Percentiles rank a stretch among this genome's conserved stretches.
phyloP scores from a whole-genome alignment of 2,113 vertebrate genomes.

The Serinus canaria region DNA sequence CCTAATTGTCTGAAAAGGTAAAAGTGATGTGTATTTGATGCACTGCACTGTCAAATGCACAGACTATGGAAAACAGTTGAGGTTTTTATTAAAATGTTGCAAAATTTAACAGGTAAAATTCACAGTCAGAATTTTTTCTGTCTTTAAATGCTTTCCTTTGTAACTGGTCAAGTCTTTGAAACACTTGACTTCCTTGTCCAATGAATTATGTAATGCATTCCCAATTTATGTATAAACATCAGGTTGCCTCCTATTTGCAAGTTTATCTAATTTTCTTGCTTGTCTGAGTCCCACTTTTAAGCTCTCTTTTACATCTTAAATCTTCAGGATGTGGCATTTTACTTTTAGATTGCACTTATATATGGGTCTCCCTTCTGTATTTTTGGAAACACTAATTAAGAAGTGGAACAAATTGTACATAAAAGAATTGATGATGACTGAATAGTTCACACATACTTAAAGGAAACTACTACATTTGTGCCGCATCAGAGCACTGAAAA shows the following conservation, averaged over 20 bases:
- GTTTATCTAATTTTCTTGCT: neutral
- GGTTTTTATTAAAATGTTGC: neutral
- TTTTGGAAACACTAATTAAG: conserved; percentile 71
- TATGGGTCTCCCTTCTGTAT: conserved; percentile 65
- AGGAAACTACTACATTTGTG: conserved; percentile 65
- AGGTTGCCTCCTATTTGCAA: neutral
- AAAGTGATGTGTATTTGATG: neutral
- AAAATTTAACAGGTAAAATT: neutral
- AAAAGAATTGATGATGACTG: conserved; percentile 59
- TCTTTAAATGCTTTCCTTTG: neutral
- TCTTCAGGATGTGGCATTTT: conserved; percentile 45
- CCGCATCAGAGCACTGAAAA: conserved; percentile 46
- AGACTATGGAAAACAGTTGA: neutral
- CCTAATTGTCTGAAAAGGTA: neutral
- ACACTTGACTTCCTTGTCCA: neutral
- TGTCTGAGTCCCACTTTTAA: neutral
- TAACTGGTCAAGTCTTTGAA: neutral
- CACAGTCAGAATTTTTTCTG: neutral
- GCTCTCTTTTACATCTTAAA: neutral
- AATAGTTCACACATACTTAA: conserved; percentile 25
- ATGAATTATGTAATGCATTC: accelerated
- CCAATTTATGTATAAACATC: neutral
- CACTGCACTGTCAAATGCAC: neutral
- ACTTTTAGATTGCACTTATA: neutral
- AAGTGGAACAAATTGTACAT: conserved; percentile 71